A percentile compares a stretch with the other conserved stretches of the same genome.
Evolutionary conservation across 2,797 vertebrate genomes (phyloP).

Genomic region (Enteromius argenteus): DNA sequence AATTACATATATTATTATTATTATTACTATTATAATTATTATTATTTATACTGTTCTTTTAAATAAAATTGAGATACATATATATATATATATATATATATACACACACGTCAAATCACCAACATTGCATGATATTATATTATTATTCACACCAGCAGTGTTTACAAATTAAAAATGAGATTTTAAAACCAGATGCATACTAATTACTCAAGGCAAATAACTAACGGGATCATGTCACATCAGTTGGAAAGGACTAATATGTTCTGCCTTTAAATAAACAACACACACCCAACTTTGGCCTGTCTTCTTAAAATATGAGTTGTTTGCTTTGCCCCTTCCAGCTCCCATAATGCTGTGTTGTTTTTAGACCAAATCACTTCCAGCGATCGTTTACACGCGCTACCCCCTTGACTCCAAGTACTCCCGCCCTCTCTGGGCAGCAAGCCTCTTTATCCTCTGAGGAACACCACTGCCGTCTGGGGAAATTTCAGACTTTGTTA

Average conservation of each 20-base stretch:
- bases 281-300: constrained; percentile 47
- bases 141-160: not conserved
- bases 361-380: constrained; percentile 96
- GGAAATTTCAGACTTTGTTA: constrained; percentile 85
- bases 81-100: no score
- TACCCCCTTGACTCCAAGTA: constrained; percentile 77
- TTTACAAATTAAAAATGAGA: not conserved
- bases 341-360: constrained; percentile 93
- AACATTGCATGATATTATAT: not conserved
- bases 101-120: not conserved
- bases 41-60: not conserved
- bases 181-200: not conserved
- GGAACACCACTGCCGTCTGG: constrained; percentile 82
- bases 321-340: constrained; percentile 91
- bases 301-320: constrained; percentile 85
- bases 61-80: no score
- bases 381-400: constrained; percentile 87
- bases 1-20: not conserved
- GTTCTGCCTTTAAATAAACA: constrained; percentile 61
- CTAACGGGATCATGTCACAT: not conserved
- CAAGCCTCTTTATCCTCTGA: constrained; percentile 88
- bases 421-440: constrained; percentile 80
- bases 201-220: not conserved
- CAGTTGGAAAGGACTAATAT: constrained; percentile 15
- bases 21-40: not conserved